Base-by-base conservation (phyloP, 2,113 vertebrate species). In the Megaceryle maxima region DNA sequence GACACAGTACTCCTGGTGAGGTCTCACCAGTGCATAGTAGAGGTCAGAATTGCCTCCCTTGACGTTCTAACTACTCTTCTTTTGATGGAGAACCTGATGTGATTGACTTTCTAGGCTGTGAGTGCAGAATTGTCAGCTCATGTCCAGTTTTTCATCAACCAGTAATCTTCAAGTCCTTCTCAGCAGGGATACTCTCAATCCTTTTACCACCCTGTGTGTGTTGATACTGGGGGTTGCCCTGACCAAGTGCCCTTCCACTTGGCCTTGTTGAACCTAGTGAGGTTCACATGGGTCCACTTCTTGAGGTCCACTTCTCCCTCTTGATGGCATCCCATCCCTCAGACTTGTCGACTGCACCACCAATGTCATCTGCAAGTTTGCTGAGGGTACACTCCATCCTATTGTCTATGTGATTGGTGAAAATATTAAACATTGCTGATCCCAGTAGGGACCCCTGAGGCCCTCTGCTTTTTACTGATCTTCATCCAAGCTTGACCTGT, bases 101-200 rank as follows among this genome's bases (percentile, higher is more conserved):
- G 1, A 12, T 19, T 64, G n/a, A 11, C 39, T 2, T 29, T 64
- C 50, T 88, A 59, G 11, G 9, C n/a, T 88, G 57, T 2, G 2
- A n/a, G n/a, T 0, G 1, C 29, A 29, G 12, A 5, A 13, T 37
- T 64, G 41, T 10, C 0, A 2, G 16, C 2, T 57, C 25, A 29
- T 13, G 22, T 39, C 5, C 12, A 46, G 21, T 13, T 64, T 73
- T n/a, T 88, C 25, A 31, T 50, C 24, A 8, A 35, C 12, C 41
- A 31, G 4, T 3, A 35, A 57, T 19, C 19, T 22, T 5, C 12
- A 35, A 31, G 50, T 57, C n/a, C 29, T 41, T 16, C n/a, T 80
- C 13, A 0, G 1, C 29, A 64, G 59, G 39, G n/a, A n/a, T 64
- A 41, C 24, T 56, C n/a, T 46, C 35, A 35, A 35, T 31, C 13